Percentiles rank a stretch among this genome's conserved stretches.
Conservation (phyloP, 1,140 invertebrate species). For the Diorhabda elongata region DNA sequence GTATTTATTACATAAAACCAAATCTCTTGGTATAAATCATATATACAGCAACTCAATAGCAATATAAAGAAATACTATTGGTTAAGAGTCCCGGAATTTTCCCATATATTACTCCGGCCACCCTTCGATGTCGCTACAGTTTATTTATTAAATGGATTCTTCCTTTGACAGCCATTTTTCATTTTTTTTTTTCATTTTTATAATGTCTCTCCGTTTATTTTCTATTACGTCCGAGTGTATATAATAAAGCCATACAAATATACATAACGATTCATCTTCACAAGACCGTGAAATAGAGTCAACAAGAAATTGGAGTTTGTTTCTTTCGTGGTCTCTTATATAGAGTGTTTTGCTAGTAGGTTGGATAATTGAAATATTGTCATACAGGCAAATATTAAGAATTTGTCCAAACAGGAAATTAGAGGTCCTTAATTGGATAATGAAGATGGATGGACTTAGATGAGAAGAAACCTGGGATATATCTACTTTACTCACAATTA, state of each 20-base stretch:
- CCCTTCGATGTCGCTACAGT: constrained; percentile 27
- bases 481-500: too few relatives aligned
- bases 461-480: too few relatives aligned
- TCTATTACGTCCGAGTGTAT: constrained; percentile 26
- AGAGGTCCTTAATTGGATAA: too few relatives aligned
- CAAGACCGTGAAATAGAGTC: neutral
- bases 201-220: constrained; percentile 23
- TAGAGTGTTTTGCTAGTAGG: too few relatives aligned
- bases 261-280: constrained; percentile 14
- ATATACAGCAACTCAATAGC: neutral
- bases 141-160: constrained; percentile 30
- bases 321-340: too few relatives aligned
- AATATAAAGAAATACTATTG: neutral
- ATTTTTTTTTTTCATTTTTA: constrained; percentile 27
- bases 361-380: too few relatives aligned
- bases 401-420: too few relatives aligned
- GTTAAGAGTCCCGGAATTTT: constrained; percentile 25
- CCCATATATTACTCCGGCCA: constrained; percentile 26
- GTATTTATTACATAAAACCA: too few relatives aligned
- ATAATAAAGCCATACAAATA: constrained; percentile 17
- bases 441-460: too few relatives aligned
- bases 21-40: too few relatives aligned
- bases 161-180: constrained; percentile 26
- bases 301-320: neutral
- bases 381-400: too few relatives aligned